These are phyloP conservation scores for Adelognathus sp. DNA, from an alignment of 2,888 invertebrate species.

Conservation along the genomic window DNA sequence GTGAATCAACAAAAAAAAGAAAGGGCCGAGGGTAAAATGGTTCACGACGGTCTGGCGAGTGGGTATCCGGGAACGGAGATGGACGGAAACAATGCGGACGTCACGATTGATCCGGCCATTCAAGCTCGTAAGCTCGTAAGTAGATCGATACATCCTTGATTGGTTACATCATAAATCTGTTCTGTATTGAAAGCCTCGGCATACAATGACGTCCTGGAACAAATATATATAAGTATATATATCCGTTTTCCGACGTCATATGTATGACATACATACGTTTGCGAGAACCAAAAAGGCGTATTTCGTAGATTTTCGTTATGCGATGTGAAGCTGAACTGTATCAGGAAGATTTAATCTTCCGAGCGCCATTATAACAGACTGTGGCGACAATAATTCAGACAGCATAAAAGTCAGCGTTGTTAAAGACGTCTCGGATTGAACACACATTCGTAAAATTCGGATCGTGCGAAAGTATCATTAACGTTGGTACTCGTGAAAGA, in stretches of 20 bases:
- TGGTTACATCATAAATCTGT: conserved; percentile 35
- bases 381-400: not conserved
- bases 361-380: not conserved
- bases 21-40: too few species aligned
- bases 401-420: conserved; percentile 1
- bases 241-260: too few species aligned
- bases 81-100: conserved; percentile 27
- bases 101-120: conserved; percentile 46
- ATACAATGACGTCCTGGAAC: not conserved
- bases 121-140: conserved; percentile 54
- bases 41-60: conserved; percentile 35
- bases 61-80: conserved; percentile 20
- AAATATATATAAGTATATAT: not conserved
- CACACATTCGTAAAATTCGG: conserved; percentile 15
- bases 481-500: not conserved
- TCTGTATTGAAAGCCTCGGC: not conserved
- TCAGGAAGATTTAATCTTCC: not conserved
- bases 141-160: conserved; percentile 48
- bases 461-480: not conserved
- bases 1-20: not conserved
- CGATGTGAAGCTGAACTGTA: too few species aligned
- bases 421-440: not conserved
- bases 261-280: too few species aligned
- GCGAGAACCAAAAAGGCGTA: too few species aligned
- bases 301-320: too few species aligned